phyloP scores from a whole-genome alignment of 2,113 vertebrate genomes.

The Tupaia chinensis region DNA sequence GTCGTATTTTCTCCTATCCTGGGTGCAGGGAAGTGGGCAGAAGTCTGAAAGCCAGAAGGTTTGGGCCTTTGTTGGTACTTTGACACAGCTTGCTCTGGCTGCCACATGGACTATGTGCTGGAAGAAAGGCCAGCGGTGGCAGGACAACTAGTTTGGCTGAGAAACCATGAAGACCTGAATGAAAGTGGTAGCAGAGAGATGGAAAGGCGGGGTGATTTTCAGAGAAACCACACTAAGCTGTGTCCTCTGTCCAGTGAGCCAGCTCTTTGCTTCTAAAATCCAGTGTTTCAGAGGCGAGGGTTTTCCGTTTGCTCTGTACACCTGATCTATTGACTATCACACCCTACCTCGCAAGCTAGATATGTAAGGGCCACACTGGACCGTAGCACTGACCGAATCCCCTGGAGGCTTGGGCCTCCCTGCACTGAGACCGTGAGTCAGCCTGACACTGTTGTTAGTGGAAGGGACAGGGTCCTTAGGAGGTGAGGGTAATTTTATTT shows the following conservation, averaged over 20 bases:
- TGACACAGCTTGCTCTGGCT: not conserved
- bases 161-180: not conserved
- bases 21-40: not conserved
- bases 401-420: not conserved
- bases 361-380: not conserved
- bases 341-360: not conserved
- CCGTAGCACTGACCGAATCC: not conserved
- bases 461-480: not conserved
- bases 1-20: fast-evolving
- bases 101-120: not conserved
- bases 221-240: not conserved
- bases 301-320: conserved; percentile 38
- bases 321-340: not conserved
- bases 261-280: conserved; percentile 42
- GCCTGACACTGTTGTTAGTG: not conserved
- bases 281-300: conserved; percentile 5
- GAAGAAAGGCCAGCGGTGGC: not conserved
- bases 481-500: not conserved
- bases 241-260: not conserved
- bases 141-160: no score
- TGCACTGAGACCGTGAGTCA: not conserved
- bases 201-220: not conserved
- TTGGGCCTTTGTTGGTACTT: fast-evolving
- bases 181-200: not conserved
- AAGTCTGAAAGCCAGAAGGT: not conserved